Conservation (phyloP, 1,140 invertebrate genomes). For the Drosophila punjabiensis region DNA sequence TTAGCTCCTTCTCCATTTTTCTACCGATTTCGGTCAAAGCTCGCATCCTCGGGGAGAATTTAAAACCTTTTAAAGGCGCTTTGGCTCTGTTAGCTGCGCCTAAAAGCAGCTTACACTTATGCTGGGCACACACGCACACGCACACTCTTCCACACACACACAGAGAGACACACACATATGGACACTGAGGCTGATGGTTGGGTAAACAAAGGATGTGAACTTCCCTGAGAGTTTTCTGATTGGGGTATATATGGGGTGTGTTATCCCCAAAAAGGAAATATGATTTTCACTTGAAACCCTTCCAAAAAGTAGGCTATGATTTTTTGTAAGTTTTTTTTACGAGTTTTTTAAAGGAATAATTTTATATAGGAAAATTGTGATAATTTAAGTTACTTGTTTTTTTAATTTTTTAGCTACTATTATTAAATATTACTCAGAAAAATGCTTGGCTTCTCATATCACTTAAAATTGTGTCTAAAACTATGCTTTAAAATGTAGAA, state of each 20-base stretch:
- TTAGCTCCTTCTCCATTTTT: background rate
- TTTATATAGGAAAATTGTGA: background rate
- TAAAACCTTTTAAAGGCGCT: constrained; percentile 78
- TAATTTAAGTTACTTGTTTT: too few species aligned
- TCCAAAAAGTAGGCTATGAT: background rate
- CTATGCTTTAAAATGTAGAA: too few species aligned
- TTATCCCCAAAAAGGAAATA: background rate
- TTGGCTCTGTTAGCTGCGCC: constrained; percentile 67
- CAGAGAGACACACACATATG: constrained; percentile 7
- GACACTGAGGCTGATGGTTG: constrained; percentile 30
- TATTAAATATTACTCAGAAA: too few species aligned
- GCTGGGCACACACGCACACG: constrained; percentile 25
- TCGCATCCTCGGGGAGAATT: constrained; percentile 30
- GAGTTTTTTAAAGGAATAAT: background rate
- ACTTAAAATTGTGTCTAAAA: too few species aligned
- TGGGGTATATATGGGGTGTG: background rate
- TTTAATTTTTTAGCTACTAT: too few species aligned
- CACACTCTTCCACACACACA: background rate
- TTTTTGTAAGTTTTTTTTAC: background rate
- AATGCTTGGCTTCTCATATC: too few species aligned
- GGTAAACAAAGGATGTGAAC: constrained; percentile 47
- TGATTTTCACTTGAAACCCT: background rate
- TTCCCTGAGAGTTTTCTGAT: background rate
- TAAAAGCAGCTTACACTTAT: constrained; percentile 71
- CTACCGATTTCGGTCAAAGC: background rate